phyloP scores from a whole-genome alignment of 2,797 vertebrate genomes.

The Parauchenoglanis ngamensis region DNA sequence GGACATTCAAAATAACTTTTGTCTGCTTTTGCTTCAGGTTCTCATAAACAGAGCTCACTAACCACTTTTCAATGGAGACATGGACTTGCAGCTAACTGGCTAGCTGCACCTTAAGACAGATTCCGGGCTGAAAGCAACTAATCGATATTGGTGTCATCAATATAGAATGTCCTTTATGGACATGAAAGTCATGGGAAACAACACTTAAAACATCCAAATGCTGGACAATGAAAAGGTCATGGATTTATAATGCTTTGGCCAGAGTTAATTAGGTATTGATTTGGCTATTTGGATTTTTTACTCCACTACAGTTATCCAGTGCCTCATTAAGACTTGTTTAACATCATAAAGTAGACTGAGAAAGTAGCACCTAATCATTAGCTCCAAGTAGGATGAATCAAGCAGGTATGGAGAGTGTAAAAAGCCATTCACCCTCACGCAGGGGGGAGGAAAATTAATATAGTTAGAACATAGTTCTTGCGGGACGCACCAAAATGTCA shows the following conservation, averaged over 20 bases:
- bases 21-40: neutral
- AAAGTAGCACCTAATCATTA: constrained; percentile 2
- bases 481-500: neutral
- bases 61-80: neutral
- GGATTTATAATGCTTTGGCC: neutral
- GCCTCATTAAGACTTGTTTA: constrained; percentile 6
- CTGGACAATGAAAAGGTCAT: neutral
- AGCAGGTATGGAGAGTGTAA: neutral
- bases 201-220: neutral
- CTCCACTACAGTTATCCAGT: neutral
- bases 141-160: neutral
- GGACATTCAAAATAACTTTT: neutral
- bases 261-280: constrained; percentile 22
- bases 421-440: neutral
- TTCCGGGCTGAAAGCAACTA: neutral
- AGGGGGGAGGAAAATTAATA: no score
- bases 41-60: neutral
- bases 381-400: neutral
- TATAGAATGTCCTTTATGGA: neutral
- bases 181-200: neutral
- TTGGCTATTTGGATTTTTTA: neutral
- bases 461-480: neutral
- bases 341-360: neutral
- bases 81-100: neutral
- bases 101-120: neutral